Evolutionary conservation across 1,140 invertebrate genomes (phyloP).

Genomic region (Drosophila ironensis): DNA sequence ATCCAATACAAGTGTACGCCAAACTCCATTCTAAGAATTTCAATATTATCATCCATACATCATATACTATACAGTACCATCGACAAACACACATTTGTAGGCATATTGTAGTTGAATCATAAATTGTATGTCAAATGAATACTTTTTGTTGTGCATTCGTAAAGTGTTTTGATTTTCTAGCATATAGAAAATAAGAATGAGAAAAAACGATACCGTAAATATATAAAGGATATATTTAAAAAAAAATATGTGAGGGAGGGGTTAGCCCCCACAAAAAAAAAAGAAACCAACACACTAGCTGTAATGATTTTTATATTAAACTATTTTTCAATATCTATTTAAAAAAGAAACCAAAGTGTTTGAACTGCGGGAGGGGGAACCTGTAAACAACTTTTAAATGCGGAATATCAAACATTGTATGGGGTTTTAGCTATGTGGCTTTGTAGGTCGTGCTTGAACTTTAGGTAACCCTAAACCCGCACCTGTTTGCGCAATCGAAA

Average conservation of each 20-base stretch:
- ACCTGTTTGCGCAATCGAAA: neutral
- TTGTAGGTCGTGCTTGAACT: neutral
- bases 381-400: neutral
- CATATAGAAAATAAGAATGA: slow-evolving; percentile 24
- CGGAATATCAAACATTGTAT: no score
- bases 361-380: neutral
- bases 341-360: slow-evolving; percentile 26
- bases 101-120: slow-evolving; percentile 64
- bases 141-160: slow-evolving; percentile 45
- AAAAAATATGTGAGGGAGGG: slow-evolving; percentile 32
- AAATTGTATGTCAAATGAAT: slow-evolving; percentile 42
- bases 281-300: slow-evolving; percentile 54
- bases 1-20: slow-evolving; percentile 15
- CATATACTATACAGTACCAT: slow-evolving; percentile 31
- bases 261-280: slow-evolving; percentile 50
- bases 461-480: neutral
- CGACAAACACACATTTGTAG: slow-evolving; percentile 46
- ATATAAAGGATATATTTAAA: slow-evolving; percentile 9
- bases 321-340: slow-evolving; percentile 76
- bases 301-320: slow-evolving; percentile 75
- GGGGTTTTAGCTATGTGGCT: no score
- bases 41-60: slow-evolving; percentile 20
- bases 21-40: slow-evolving; percentile 53
- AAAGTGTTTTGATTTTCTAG: slow-evolving; percentile 55
- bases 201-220: slow-evolving; percentile 21